Conservation (phyloP, 2,113 vertebrate genomes). For the Arenaria interpres region DNA sequence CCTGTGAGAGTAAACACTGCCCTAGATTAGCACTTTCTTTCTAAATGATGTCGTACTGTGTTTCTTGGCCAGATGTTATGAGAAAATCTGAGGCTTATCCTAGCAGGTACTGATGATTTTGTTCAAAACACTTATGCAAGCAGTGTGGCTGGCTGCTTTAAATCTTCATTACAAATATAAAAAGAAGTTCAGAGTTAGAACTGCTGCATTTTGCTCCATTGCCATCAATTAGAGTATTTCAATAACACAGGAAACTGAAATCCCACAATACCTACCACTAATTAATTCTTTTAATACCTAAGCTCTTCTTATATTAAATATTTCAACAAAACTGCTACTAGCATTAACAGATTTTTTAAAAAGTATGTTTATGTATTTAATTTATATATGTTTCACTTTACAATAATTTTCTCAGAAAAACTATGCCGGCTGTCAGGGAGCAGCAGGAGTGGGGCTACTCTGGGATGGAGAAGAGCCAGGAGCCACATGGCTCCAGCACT, state of each 20-base stretch:
- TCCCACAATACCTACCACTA: background rate
- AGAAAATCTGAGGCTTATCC: background rate
- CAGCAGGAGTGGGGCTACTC: background rate
- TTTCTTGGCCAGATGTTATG: background rate
- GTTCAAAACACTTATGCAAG: background rate
- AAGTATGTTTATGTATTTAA: background rate
- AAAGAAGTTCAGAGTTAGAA: background rate
- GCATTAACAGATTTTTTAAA: background rate
- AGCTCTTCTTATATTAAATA: background rate
- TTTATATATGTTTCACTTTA: background rate
- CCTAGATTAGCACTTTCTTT: background rate
- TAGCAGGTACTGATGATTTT: conserved; percentile 10
- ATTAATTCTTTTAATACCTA: background rate
- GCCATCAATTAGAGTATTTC: background rate
- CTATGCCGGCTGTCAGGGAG: background rate
- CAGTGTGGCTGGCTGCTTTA: background rate
- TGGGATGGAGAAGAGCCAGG: background rate
- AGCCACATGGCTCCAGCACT: background rate
- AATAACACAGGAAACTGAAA: background rate
- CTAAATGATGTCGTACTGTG: background rate
- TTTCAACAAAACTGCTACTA: background rate
- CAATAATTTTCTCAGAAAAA: background rate
- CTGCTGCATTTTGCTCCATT: background rate
- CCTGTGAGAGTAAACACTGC: background rate
- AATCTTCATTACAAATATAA: background rate